phyloP scores from a whole-genome alignment of 2,888 invertebrate species.

The Leucophenga maculata region DNA sequence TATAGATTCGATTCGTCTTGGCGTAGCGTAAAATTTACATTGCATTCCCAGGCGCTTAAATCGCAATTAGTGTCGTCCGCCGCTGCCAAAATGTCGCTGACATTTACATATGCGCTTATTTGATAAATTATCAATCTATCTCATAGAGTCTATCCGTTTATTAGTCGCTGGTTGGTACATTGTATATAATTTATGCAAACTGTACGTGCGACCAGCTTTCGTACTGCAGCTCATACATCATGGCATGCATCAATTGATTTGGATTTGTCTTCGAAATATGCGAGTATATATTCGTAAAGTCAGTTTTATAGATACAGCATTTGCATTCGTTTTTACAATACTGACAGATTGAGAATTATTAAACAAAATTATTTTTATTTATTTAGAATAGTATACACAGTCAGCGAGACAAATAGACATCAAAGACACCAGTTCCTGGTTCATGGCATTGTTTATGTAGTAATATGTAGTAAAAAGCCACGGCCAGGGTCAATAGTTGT shows the following conservation, averaged over 20 bases:
- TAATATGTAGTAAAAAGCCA: too few relatives aligned
- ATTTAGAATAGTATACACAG: too few relatives aligned
- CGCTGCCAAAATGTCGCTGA: constrained; percentile 47
- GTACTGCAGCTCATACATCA: not conserved
- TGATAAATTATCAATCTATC: constrained; percentile 50
- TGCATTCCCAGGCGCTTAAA: constrained; percentile 45
- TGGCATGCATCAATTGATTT: constrained; percentile 13
- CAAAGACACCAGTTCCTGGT: too few relatives aligned
- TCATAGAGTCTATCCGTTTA: not conserved
- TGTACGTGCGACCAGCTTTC: too few relatives aligned
- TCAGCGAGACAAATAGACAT: too few relatives aligned
- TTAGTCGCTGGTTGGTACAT: too few relatives aligned
- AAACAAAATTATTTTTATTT: too few relatives aligned
- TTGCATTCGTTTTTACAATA: not conserved
- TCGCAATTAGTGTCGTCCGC: constrained; percentile 41
- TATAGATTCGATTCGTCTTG: too few relatives aligned
- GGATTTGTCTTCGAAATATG: constrained; percentile 6
- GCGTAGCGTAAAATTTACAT: not conserved
- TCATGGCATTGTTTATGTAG: too few relatives aligned
- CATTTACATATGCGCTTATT: constrained; percentile 31
- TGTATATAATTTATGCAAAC: not conserved
- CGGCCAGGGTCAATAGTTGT: too few relatives aligned
- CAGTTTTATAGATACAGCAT: not conserved
- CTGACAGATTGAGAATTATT: too few relatives aligned
- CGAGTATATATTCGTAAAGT: not conserved